Evolutionary conservation across 2,113 vertebrate species (phyloP), one percentile per base, ranked within the genome.

Genomic region (Oryzias curvinotus): DNA sequence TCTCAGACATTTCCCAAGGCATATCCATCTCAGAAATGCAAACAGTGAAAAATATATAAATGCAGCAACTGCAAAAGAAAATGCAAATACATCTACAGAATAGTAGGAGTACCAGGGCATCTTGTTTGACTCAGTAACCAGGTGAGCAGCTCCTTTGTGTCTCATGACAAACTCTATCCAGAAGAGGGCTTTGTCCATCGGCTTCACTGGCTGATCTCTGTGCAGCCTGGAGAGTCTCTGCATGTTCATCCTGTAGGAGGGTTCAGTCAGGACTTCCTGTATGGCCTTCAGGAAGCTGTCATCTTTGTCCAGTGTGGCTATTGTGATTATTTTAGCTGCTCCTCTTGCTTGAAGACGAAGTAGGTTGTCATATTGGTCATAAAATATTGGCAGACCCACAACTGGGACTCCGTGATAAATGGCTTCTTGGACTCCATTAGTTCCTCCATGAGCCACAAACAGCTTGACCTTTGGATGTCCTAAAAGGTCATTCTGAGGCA

Each of bases 91-190:
- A 68, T 92, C 90, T 2, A 89, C 52, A 48, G 77, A 87, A 65
- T 91, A 5, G 54, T 91, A 92, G 16, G 72, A 73, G 1, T 90
- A 91, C 91, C 90, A 92, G 19, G 89, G 77, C 66, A 91, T 68
- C 53, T 56, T 81, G 50, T 79, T 83, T 23, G 66, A 81, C 46
- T 82, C 17, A 5, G 87, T 52, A 44, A 50, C 85, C 63, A 90
- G 77, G 65, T 91, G 83, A 64, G 82, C 78, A n/a, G 86, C 89
- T 15, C 89, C 89, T 83, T 82, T 85, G 72, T 90, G 85, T 62
- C 88, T 85, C 64, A 89, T 85, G 12, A 88, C 84, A 74, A 82
- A 92, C 77, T 91, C 88, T 15, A 88, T 87, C 90, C 90, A 90
- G 84, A 85, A 90, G 67, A 86, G 21, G 52, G 87, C 85, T 4